Conservation (phyloP, 2,113 vertebrate species). For the Rhabdomys dilectus region DNA sequence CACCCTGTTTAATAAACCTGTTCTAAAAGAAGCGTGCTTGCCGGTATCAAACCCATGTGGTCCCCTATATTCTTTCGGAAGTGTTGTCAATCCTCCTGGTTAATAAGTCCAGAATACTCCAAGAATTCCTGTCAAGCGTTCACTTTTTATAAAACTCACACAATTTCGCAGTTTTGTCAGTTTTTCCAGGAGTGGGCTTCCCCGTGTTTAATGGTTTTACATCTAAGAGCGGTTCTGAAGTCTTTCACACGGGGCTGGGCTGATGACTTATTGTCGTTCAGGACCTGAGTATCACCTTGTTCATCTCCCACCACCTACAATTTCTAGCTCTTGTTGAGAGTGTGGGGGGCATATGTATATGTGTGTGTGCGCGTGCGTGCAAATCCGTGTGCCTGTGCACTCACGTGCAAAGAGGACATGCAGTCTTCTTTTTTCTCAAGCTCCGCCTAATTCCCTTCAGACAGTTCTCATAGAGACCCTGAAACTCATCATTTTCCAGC, state of each 20-base stretch:
- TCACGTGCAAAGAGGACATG: neutral
- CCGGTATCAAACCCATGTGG: neutral
- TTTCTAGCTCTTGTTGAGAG: neutral
- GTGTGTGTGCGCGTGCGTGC: neutral
- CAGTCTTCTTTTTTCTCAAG: neutral
- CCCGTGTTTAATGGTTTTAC: neutral
- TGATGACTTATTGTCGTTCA: neutral
- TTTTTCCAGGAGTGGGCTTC: neutral
- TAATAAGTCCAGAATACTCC: neutral
- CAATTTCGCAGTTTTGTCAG: neutral
- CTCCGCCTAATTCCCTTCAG: neutral
- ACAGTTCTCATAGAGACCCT: neutral
- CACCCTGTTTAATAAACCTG: neutral
- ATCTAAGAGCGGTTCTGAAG: neutral
- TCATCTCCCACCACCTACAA: neutral
- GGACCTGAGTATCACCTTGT: fast-evolving
- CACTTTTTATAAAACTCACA: neutral
- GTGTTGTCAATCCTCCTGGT: neutral
- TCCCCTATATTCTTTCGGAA: neutral
- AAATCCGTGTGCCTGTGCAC: neutral
- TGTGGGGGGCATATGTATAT: neutral
- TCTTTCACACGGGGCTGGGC: too few relatives aligned
- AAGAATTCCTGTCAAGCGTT: neutral
- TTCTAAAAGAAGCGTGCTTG: neutral
- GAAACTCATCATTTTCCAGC: neutral